Evolutionary conservation across 64 coral and sea anemone species (phyloP).

Genomic region (Platygyra sinensis): DNA sequence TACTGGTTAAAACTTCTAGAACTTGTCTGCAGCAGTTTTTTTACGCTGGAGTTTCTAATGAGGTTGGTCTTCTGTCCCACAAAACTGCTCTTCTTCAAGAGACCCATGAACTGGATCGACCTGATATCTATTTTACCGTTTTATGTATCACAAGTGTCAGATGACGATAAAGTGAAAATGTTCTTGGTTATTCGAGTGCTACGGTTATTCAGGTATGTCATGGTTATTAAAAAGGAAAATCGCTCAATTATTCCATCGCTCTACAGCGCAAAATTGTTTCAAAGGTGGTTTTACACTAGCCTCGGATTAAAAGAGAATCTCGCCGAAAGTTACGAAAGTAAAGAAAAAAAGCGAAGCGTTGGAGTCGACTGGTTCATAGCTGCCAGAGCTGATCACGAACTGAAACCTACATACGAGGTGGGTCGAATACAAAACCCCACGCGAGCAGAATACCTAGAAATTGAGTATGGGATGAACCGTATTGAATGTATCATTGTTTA

Average conservation of each 20-base stretch:
- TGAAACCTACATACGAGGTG: too few species aligned
- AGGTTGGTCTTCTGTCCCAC: slow-evolving; percentile 69
- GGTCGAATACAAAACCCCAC: too few species aligned
- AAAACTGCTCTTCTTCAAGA: slow-evolving; percentile 66
- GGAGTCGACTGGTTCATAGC: too few species aligned
- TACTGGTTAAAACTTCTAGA: slow-evolving; percentile 49
- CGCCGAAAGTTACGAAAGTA: too few species aligned
- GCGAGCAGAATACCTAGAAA: too few species aligned
- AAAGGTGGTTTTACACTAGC: background rate
- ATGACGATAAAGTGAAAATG: slow-evolving; percentile 53
- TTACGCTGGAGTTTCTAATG: slow-evolving; percentile 77
- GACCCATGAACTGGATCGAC: slow-evolving; percentile 95
- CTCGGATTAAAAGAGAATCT: too few species aligned
- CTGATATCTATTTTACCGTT: slow-evolving; percentile 86
- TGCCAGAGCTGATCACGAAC: too few species aligned
- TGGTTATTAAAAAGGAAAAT: too few species aligned
- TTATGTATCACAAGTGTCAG: slow-evolving; percentile 40
- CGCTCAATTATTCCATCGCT: too few species aligned
- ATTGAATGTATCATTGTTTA: too few species aligned
- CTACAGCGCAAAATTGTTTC: background rate
- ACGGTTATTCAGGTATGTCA: slow-evolving; percentile 61
- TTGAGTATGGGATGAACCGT: too few species aligned
- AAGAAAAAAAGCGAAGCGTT: too few species aligned
- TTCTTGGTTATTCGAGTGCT: slow-evolving; percentile 73
- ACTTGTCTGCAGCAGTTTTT: slow-evolving; percentile 82